These are phyloP conservation scores for Cheilosia grossa DNA, from an alignment of 2,888 invertebrate genomes.

Conservation along the genomic window DNA sequence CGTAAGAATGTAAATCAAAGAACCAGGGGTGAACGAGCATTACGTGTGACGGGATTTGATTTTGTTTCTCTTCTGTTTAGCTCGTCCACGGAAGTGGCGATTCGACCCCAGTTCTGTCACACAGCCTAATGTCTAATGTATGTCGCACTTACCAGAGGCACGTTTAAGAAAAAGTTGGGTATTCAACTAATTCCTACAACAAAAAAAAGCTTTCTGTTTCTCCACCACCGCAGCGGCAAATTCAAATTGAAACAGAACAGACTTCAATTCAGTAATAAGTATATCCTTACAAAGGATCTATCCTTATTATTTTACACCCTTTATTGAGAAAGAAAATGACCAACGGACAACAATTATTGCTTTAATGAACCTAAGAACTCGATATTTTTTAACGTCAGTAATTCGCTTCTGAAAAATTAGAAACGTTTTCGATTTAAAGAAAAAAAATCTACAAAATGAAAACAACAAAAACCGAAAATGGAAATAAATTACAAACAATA, in stretches of 20 bases:
- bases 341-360: constrained; percentile 25
- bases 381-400: constrained; percentile 10
- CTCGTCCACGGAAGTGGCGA: no score
- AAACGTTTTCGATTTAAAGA: constrained; percentile 15
- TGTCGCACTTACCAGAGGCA: no score
- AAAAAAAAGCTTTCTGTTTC: no score
- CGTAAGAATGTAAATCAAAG: no score
- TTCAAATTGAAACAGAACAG: neutral
- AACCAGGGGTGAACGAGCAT: no score
- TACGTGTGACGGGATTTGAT: no score
- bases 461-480: constrained; percentile 16
- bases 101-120: no score
- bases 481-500: constrained; percentile 34
- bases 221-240: no score
- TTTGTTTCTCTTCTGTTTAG: no score
- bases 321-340: constrained; percentile 22
- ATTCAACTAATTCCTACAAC: no score
- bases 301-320: constrained; percentile 11
- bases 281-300: constrained; percentile 43
- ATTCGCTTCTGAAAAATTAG: constrained; percentile 50
- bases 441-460: constrained; percentile 6
- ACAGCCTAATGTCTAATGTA: no score
- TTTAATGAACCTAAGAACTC: constrained; percentile 23
- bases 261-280: neutral
- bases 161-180: no score